Evolutionary conservation across 2,888 invertebrate species (phyloP).

Genomic region (Drosophila macrospina): DNA sequence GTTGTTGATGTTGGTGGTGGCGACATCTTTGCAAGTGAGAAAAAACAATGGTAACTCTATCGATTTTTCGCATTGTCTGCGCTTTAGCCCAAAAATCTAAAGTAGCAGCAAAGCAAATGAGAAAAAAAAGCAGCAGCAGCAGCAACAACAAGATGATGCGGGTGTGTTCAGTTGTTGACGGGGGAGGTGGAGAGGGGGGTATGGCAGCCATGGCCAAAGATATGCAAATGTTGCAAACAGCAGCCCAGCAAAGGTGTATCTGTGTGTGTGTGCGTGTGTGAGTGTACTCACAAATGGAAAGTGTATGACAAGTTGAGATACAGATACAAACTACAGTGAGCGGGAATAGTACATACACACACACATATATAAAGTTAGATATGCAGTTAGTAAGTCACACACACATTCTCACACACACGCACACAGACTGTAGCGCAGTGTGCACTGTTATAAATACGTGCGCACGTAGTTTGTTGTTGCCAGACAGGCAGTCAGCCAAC

Average conservation of each 20-base stretch:
- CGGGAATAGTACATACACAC: conserved; percentile 45
- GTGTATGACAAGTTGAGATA: conserved; percentile 62
- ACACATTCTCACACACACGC: conserved; percentile 35
- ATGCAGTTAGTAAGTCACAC: conserved; percentile 70
- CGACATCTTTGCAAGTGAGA: conserved; percentile 61
- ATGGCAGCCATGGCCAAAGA: conserved; percentile 63
- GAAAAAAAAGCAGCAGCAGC: conserved; percentile 29
- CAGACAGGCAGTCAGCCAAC: conserved; percentile 64
- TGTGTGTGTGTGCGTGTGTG: conserved; percentile 20
- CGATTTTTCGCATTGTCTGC: conserved; percentile 79
- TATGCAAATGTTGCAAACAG: conserved; percentile 74
- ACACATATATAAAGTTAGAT: conserved; percentile 37
- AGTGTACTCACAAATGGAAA: conserved; percentile 71
- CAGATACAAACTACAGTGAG: conserved; percentile 41
- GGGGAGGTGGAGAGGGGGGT: background rate
- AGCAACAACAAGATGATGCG: conserved; percentile 46
- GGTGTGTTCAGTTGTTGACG: conserved; percentile 38
- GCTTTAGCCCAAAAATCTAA: conserved; percentile 74
- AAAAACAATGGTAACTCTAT: conserved; percentile 73
- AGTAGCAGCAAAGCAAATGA: conserved; percentile 62
- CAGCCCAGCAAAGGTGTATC: conserved; percentile 44
- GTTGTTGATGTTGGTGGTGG: conserved; percentile 38
- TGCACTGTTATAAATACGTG: conserved; percentile 70
- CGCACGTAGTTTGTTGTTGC: conserved; percentile 59
- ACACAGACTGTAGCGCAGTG: conserved; percentile 10